A percentile compares a stretch with the other conserved stretches of the same genome.
Conservation (phyloP, 2,113 vertebrate species). For the Cynocephalus volans region DNA sequence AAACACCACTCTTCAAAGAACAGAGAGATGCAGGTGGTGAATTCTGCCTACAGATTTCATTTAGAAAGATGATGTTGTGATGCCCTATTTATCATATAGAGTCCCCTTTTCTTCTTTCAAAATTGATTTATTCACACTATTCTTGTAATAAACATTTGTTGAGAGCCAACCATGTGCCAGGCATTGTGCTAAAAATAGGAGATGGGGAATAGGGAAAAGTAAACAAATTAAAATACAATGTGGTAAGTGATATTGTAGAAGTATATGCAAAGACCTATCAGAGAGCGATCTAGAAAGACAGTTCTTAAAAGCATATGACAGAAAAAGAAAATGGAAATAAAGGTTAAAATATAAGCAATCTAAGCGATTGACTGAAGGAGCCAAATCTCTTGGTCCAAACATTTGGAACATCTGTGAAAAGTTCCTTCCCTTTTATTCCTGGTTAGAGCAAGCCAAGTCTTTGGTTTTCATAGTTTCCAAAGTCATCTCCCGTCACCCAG, state of each 20-base stretch:
- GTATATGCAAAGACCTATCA: background rate
- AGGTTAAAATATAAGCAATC: slow-evolving; percentile 63
- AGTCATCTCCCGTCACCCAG: slow-evolving; percentile 6
- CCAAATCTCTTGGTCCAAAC: slow-evolving; percentile 62
- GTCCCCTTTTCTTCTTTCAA: background rate
- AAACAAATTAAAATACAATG: background rate
- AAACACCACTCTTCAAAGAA: slow-evolving; percentile 27
- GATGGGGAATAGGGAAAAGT: background rate
- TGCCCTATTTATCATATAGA: background rate
- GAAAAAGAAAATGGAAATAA: slow-evolving; percentile 63
- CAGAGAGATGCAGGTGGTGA: background rate
- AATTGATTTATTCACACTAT: background rate
- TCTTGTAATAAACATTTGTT: background rate
- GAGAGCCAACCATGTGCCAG: background rate
- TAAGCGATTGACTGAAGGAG: slow-evolving; percentile 77
- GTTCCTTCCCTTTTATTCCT: slow-evolving; percentile 1
- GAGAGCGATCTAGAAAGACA: background rate
- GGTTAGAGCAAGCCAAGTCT: background rate
- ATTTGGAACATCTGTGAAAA: slow-evolving; percentile 76
- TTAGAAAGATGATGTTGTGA: background rate
- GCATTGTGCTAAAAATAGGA: background rate
- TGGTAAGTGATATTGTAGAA: background rate
- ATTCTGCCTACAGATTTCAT: background rate
- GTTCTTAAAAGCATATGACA: slow-evolving; percentile 74
- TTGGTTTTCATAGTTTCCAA: slow-evolving; percentile 60